Base-by-base conservation (phyloP, 92 coral and sea anemone species). In the Chrysogorgia sp. region DNA sequence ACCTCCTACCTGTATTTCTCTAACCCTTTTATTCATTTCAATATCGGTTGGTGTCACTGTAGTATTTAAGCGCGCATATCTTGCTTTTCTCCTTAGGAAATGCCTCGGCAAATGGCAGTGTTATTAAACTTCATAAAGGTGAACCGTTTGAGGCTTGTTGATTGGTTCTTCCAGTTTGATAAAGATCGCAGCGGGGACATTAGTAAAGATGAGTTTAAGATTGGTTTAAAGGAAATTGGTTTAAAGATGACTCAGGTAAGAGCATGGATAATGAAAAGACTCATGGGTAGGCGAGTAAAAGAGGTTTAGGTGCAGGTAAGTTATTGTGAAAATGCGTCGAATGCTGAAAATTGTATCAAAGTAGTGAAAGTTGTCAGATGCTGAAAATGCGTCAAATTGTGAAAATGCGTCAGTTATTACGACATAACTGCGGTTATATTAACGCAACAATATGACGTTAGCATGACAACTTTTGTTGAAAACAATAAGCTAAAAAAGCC, bases 151-250 rank as follows among this genome's bases (percentile, higher is more conserved):
- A 90, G 98, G 85, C 84, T 94, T 85, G 87, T 94, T 83, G 98
- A 94, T 87, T 94, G 98, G 98, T 94, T 94, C 77, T 88, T 89
- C 90, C 98, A 87, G 88, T 89, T 94, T 86, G 98, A 94, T 85
- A 94, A 94, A 87, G 98, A 94, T 74, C 97, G 85, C 60, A 94
- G 98, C 63, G 98, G 98, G 53, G 98, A 96, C 43, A 94, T 94
- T 25, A 91, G 94, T 6, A 88, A 93, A 48, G 98, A 91, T 30
- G 98, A 94, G 71, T 94, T 94, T 66, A 92, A 93, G 57, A 87
- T 68, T 62, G 98, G 98, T 15, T 89, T 94, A 8, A 94, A 91
- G 58, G 98, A 94, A 69, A 94, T 90, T 4, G 98, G 98, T 17
- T 93, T 94, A 14, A 96, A 91, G 32, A 94, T 94, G 98, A 94